phyloP scores from a whole-genome alignment of 2,888 invertebrate genomes.

The Melitaea athalia region DNA sequence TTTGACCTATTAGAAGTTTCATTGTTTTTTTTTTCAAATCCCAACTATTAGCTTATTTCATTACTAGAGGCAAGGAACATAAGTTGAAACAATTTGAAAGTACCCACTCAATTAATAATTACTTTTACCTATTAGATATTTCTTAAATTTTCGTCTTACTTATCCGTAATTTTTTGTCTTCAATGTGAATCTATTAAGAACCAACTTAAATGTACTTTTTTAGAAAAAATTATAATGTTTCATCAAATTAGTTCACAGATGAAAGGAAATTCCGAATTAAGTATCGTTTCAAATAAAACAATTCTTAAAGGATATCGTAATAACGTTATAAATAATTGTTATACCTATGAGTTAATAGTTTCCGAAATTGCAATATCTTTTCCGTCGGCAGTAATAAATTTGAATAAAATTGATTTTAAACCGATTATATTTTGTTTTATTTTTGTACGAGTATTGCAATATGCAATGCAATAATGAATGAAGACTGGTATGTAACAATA shows the following conservation, averaged over 20 bases:
- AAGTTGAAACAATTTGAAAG: no score
- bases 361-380: slow-evolving; percentile 3
- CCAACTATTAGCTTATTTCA: no score
- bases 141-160: no score
- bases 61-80: no score
- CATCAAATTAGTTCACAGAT: neutral
- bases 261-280: slow-evolving; percentile 1
- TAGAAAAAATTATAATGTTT: no score
- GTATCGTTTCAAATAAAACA: neutral
- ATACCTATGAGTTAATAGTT: neutral
- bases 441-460: neutral
- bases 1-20: neutral
- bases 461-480: no score
- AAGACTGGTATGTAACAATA: no score
- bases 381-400: slow-evolving; percentile 1
- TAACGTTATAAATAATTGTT: neutral
- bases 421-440: neutral
- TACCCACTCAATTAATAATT: no score
- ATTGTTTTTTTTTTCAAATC: no score
- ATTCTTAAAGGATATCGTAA: neutral
- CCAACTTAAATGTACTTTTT: no score
- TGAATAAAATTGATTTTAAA: neutral
- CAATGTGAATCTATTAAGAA: neutral
- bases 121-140: no score
- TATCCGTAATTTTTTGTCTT: neutral